Base-by-base conservation (phyloP, 2,888 invertebrate species). In the Limnephilus rhombicus region DNA sequence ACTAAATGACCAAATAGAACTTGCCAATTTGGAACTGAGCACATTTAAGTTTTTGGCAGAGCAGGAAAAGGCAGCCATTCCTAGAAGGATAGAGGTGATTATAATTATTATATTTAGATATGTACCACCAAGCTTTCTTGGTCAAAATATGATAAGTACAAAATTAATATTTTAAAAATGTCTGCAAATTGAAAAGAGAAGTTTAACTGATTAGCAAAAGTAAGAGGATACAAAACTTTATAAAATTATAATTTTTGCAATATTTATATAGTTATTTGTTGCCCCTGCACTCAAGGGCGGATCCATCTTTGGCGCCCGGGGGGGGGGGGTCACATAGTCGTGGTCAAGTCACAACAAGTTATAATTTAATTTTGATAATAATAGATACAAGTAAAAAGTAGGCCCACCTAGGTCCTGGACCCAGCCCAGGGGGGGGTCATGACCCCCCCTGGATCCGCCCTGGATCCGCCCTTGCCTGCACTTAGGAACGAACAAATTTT, bases 21-120 rank as follows among this genome's bases (percentile, higher is more conserved):
- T 99, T 94, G 97, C 98, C 12, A 97, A 97, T 94, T 96, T 99
- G 91, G 99, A 99, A 94, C 95, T 98, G 93, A 98, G 98, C 68
- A 99, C 99, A 0, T 99, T 99, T 95, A 97, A 98, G 94, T 98
- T 98, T 95, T 96, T 99, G 82, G 98, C 98, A 93, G 97, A 98
- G 91, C 98, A 99, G 95, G 99, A 99, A 95, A 97, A 97, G 94
- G 97, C 97, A 34, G 99, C 99, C 37, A 97, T 99, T 94, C 99
- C 99, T 1, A 97, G 98, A 93, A 97, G 99, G 94, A 97, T 99
- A 94, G 98, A 98, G 96, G 98, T 98, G 95, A 94, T 94, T 24
- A 49, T 49, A 12, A 83, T 53, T 53, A 53, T 83, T 34, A 24
- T 24, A 24, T 68, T 68, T 7, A 68, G 53, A 18, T 18, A 53